phyloP scores from a whole-genome alignment of 92 coral and sea anemone genomes.

The Phenganax marumi region DNA sequence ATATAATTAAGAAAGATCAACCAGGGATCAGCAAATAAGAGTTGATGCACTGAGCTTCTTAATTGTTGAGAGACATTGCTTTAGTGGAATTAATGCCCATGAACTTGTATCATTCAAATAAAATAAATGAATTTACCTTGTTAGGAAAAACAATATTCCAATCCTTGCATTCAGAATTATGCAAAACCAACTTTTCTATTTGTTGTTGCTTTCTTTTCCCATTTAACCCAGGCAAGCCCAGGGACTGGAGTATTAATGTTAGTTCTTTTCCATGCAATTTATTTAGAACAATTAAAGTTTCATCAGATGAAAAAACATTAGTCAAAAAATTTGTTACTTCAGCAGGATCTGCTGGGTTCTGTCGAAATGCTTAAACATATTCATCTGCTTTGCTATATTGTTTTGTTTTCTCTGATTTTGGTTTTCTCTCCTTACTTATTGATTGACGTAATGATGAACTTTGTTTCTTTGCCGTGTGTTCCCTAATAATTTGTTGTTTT shows the following conservation, averaged over 20 bases:
- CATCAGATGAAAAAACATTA: conserved; percentile 26
- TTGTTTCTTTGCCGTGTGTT: conserved; percentile 22
- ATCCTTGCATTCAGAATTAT: neutral
- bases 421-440: conserved; percentile 3
- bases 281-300: conserved; percentile 5
- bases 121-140: conserved; percentile 37
- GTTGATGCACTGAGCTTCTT: no score
- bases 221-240: conserved; percentile 59
- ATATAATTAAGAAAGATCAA: no score
- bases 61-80: no score
- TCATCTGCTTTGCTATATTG: neutral
- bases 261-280: conserved; percentile 50
- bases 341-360: conserved; percentile 44
- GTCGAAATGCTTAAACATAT: conserved; percentile 13
- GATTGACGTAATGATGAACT: conserved; percentile 25
- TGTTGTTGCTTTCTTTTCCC: conserved; percentile 54
- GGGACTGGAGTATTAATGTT: conserved; percentile 35
- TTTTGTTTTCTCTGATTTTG: neutral
- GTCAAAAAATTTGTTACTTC: conserved; percentile 22
- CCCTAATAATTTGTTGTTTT: conserved; percentile 30
- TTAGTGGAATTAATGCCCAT: neutral
- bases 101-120: neutral
- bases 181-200: conserved; percentile 35
- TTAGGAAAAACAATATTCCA: conserved; percentile 41
- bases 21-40: no score